These are phyloP conservation scores for Acipenser oxyrinchus DNA, from an alignment of 2,797 vertebrate genomes.

Conservation along the genomic window DNA sequence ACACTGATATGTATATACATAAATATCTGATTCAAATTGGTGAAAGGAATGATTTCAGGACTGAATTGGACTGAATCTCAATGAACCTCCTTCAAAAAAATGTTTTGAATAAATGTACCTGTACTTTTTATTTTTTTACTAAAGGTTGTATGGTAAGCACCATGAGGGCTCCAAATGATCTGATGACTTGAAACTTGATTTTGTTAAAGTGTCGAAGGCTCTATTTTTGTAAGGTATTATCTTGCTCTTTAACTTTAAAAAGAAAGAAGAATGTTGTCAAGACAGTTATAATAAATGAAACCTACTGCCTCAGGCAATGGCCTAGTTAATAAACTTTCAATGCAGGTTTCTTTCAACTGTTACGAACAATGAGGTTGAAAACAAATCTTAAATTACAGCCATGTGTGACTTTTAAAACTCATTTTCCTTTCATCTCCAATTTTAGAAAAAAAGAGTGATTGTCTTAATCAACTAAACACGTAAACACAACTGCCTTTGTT, in stretches of 20 bases:
- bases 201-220: conserved; percentile 72
- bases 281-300: conserved; percentile 74
- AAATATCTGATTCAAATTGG: too few species aligned
- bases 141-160: too few species aligned
- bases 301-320: conserved; percentile 67
- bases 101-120: conserved; percentile 38
- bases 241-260: conserved; percentile 73
- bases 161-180: conserved; percentile 39
- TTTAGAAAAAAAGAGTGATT: conserved; percentile 19
- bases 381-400: conserved; percentile 71
- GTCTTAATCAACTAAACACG: too few species aligned
- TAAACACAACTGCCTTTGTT: too few species aligned
- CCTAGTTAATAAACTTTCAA: conserved; percentile 78
- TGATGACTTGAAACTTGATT: conserved; percentile 75
- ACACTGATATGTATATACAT: too few species aligned
- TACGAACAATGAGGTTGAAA: conserved; percentile 64
- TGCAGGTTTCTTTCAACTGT: conserved; percentile 79
- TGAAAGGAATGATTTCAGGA: too few species aligned
- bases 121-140: conserved; percentile 2
- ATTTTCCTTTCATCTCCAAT: conserved; percentile 42
- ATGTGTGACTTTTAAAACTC: conserved; percentile 64
- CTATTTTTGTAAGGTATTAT: conserved; percentile 76
- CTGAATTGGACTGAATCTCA: too few species aligned
- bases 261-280: conserved; percentile 72
- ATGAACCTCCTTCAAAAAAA: too few species aligned